Percentiles rank a stretch among this genome's conserved stretches.
Evolutionary conservation across 1,140 invertebrate genomes (phyloP).

Genomic region (Nasonia giraulti): DNA sequence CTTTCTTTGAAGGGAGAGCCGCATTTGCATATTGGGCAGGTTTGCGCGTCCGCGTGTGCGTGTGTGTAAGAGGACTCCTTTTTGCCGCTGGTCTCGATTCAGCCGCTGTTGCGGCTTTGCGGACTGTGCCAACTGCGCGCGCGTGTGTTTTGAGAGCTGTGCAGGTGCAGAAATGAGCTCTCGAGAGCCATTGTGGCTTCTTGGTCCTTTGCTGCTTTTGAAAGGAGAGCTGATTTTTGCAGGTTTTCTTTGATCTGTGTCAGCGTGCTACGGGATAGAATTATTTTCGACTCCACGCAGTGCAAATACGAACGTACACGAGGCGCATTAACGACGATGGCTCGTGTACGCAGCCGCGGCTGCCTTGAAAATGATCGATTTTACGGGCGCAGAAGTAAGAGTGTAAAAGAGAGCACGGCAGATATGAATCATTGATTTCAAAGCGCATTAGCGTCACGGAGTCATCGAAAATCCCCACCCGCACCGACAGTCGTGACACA

Average conservation of each 20-base stretch:
- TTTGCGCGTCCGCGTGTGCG: background rate
- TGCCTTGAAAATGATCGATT: background rate
- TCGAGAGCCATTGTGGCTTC: background rate
- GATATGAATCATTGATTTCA: background rate
- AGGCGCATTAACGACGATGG: background rate
- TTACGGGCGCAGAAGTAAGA: background rate
- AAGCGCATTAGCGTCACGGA: background rate
- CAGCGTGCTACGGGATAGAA: too few relatives aligned
- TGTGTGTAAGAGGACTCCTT: background rate
- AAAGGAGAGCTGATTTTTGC: background rate
- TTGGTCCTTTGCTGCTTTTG: background rate
- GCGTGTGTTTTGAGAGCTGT: background rate
- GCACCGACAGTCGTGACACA: background rate
- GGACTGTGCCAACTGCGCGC: too few relatives aligned
- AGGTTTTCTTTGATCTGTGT: background rate
- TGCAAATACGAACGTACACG: background rate
- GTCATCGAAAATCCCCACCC: background rate
- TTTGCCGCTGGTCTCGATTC: background rate
- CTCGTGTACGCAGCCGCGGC: background rate
- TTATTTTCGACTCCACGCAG: too few relatives aligned
- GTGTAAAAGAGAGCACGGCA: background rate
- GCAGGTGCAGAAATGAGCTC: background rate
- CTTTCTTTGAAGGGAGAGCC: constrained; percentile 13
- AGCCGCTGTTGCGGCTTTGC: background rate
- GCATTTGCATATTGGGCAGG: constrained; percentile 22